Evolutionary conservation across 2,888 invertebrate species (phyloP).

Genomic region (Opisthograptis luteolata): DNA sequence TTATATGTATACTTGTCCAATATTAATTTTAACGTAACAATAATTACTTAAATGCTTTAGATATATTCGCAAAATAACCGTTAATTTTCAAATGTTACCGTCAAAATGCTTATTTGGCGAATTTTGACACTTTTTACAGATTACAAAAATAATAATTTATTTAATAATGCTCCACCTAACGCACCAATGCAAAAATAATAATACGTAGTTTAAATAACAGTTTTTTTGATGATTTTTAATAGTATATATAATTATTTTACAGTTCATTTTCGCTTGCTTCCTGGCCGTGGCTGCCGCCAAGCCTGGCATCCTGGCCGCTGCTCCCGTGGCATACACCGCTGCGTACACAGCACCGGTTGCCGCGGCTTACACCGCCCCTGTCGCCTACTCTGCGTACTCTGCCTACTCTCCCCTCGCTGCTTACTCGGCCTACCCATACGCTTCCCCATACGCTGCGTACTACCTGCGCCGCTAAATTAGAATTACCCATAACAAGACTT

Average conservation of each 20-base stretch:
- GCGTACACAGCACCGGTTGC: conserved; percentile 46
- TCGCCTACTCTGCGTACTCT: conserved; percentile 56
- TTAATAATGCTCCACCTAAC: too few species aligned
- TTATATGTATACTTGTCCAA: too few species aligned
- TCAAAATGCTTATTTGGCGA: too few species aligned
- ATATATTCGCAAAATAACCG: too few species aligned
- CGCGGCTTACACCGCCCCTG: conserved; percentile 47
- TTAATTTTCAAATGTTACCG: too few species aligned
- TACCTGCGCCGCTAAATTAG: conserved; percentile 46
- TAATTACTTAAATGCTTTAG: not conserved
- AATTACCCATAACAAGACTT: too few species aligned
- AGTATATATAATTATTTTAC: conserved; percentile 66
- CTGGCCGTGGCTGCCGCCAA: conserved; percentile 62
- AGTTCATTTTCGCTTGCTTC: too few species aligned
- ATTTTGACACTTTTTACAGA: too few species aligned
- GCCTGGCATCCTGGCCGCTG: conserved; percentile 45
- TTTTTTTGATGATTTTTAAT: conserved; percentile 41
- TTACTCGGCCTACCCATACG: conserved; percentile 54
- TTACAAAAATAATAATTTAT: too few species aligned
- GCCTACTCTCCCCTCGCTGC: conserved; percentile 43
- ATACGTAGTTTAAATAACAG: not conserved
- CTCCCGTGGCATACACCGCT: conserved; percentile 44
- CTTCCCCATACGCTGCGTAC: conserved; percentile 52
- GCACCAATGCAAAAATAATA: too few species aligned
- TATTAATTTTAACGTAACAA: not conserved